Conservation (phyloP, 2,797 vertebrate species). For the Coluber constrictor region DNA sequence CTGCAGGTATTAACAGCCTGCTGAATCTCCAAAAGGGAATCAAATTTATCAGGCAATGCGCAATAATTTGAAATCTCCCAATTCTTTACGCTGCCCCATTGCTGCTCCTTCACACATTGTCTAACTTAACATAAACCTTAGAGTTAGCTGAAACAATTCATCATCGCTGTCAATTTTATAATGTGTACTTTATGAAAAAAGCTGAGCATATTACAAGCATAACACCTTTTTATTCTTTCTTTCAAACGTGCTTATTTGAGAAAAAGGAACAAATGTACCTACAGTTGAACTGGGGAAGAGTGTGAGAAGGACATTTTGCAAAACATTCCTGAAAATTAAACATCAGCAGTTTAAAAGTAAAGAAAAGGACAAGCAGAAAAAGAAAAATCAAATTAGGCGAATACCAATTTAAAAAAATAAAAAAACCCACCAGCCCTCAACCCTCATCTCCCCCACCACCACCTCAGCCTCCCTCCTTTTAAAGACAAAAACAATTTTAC, state of each 20-base stretch:
- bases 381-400: slow-evolving; percentile 47
- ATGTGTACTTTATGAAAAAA: slow-evolving; percentile 66
- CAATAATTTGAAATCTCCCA: slow-evolving; percentile 51
- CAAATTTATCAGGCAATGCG: slow-evolving; percentile 45
- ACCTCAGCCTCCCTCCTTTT: slow-evolving; percentile 51
- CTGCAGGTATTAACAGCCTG: slow-evolving; percentile 47
- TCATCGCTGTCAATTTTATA: slow-evolving; percentile 60
- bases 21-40: slow-evolving; percentile 55
- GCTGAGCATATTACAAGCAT: slow-evolving; percentile 62
- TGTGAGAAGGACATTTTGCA: slow-evolving; percentile 84
- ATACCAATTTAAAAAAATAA: slow-evolving; percentile 32
- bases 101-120: slow-evolving; percentile 63
- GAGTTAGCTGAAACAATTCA: slow-evolving; percentile 69
- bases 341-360: slow-evolving; percentile 83
- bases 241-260: slow-evolving; percentile 83
- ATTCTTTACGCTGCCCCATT: slow-evolving; percentile 46
- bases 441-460: slow-evolving; percentile 55
- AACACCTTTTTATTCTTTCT: slow-evolving; percentile 68
- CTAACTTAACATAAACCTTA: slow-evolving; percentile 81
- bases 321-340: slow-evolving; percentile 90
- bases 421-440: slow-evolving; percentile 48
- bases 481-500: slow-evolving; percentile 72
- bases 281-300: slow-evolving; percentile 88
- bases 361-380: slow-evolving; percentile 71
- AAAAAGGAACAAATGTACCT: slow-evolving; percentile 88